Percentiles rank a stretch among this genome's conserved stretches.
These are phyloP conservation scores for Aldabrachelys gigantea DNA, from an alignment of 2,113 vertebrate species.

Conservation along the genomic window DNA sequence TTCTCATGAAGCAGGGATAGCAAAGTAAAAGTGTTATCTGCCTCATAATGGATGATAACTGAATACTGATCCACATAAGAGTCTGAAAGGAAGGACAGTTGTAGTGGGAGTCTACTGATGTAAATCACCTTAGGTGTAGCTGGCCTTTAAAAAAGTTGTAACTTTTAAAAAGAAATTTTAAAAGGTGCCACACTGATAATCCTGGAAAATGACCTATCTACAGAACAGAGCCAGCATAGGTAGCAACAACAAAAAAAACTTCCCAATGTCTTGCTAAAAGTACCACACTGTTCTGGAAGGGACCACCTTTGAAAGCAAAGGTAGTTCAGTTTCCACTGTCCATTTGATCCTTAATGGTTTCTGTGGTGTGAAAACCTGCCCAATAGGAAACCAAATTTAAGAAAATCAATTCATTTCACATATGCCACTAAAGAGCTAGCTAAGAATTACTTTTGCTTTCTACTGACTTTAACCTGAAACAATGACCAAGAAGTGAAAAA, in stretches of 20 bases:
- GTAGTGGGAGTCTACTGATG: not conserved
- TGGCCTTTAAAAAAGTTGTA: not conserved
- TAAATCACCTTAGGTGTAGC: conserved; percentile 9
- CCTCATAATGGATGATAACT: not conserved
- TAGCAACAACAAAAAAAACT: conserved; percentile 33
- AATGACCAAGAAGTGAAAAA: conserved; percentile 19
- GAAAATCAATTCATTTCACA: not conserved
- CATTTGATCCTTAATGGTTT: not conserved
- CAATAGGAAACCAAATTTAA: not conserved
- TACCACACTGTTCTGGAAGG: conserved; percentile 34
- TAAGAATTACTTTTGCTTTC: not conserved
- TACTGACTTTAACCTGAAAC: not conserved
- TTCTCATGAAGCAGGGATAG: not conserved
- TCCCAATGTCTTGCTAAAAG: not conserved
- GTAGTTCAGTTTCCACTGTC: conserved; percentile 39
- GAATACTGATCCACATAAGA: conserved; percentile 17
- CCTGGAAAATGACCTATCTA: conserved; percentile 44
- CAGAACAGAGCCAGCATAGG: not conserved
- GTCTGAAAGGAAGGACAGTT: not conserved
- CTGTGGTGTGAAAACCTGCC: not conserved
- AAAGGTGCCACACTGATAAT: not conserved
- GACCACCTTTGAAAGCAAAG: not conserved
- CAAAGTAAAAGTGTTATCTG: not conserved
- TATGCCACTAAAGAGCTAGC: not conserved
- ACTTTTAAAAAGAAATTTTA: not conserved